phyloP scores from a whole-genome alignment of 1,140 invertebrate species.

The Heliconius congener region DNA sequence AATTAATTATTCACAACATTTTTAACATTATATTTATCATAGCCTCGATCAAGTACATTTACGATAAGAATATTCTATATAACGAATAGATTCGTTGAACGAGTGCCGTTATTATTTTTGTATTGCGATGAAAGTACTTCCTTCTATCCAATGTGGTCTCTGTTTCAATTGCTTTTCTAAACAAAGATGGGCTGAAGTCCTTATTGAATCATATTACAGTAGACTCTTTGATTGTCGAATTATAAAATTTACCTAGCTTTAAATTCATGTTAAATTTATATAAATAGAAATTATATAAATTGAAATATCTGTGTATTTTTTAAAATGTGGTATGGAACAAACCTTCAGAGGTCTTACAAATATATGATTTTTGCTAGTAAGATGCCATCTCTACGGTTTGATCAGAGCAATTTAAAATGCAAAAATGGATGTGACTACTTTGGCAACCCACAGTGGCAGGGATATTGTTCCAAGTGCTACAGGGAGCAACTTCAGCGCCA shows the following conservation, averaged over 20 bases:
- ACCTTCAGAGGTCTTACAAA: slow-evolving; percentile 79
- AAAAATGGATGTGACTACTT: slow-evolving; percentile 98
- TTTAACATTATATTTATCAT: slow-evolving; percentile 17
- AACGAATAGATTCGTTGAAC: slow-evolving; percentile 65
- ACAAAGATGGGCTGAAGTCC: slow-evolving; percentile 61
- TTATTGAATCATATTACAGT: slow-evolving; percentile 47
- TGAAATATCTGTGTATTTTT: slow-evolving; percentile 27
- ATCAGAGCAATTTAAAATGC: slow-evolving; percentile 94
- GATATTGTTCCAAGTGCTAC: slow-evolving; percentile 97
- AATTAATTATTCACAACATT: slow-evolving; percentile 13
- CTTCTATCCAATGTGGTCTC: slow-evolving; percentile 39
- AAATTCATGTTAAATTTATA: slow-evolving; percentile 24
- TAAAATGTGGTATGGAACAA: slow-evolving; percentile 75
- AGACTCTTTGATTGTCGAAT: slow-evolving; percentile 58
- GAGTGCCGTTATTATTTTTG: slow-evolving; percentile 55
- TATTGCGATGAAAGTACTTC: slow-evolving; percentile 55
- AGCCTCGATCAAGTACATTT: slow-evolving; percentile 42
- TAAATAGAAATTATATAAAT: neutral
- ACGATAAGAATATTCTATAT: slow-evolving; percentile 74
- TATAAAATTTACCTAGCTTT: slow-evolving; percentile 44
- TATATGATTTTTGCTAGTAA: slow-evolving; percentile 87
- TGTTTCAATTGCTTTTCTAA: slow-evolving; percentile 38
- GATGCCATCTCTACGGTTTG: slow-evolving; percentile 88
- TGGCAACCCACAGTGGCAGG: slow-evolving; percentile 97
- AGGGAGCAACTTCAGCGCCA: slow-evolving; percentile 86